Percentiles rank a stretch among this genome's conserved stretches.
These are phyloP conservation scores for Acrocephalus scirpaceus DNA, from an alignment of 2,797 vertebrate species.

Conservation along the genomic window DNA sequence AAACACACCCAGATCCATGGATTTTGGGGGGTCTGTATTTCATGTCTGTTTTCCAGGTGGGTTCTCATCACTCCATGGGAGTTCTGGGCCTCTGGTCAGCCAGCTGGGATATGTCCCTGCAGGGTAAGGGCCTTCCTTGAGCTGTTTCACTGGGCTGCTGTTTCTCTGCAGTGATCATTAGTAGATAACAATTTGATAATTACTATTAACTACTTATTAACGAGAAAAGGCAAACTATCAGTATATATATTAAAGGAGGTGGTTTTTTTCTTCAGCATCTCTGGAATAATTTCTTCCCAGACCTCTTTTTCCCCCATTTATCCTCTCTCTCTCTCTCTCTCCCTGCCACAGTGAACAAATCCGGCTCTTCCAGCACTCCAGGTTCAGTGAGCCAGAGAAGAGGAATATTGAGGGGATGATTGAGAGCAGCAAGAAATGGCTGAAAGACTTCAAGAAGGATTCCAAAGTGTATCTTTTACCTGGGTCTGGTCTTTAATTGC, in stretches of 20 bases:
- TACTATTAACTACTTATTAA: accelerated
- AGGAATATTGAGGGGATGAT: constrained; percentile 83
- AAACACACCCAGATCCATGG: accelerated
- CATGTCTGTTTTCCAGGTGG: constrained; percentile 52
- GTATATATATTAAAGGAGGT: neutral
- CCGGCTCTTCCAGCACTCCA: constrained; percentile 62
- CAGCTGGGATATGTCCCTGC: constrained; percentile 73
- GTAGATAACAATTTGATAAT: neutral
- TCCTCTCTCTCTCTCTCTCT: neutral
- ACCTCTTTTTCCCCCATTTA: neutral
- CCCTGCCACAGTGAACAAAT: constrained; percentile 74
- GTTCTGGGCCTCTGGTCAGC: constrained; percentile 32
- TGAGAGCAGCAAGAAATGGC: constrained; percentile 88
- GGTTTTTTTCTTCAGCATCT: neutral
- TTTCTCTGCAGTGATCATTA: neutral
- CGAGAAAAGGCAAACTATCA: neutral
- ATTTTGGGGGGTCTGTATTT: accelerated
- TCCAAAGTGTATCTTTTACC: constrained; percentile 88
- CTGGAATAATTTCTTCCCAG: neutral
- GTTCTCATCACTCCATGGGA: neutral
- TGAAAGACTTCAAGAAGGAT: constrained; percentile 86
- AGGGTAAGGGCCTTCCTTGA: constrained; percentile 59
- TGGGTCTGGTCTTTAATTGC: neutral
- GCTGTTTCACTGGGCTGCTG: neutral
- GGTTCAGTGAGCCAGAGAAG: constrained; percentile 62